These are phyloP conservation scores for Acanthiza pusilla DNA, from an alignment of 2,797 vertebrate genomes.

Conservation along the genomic window DNA sequence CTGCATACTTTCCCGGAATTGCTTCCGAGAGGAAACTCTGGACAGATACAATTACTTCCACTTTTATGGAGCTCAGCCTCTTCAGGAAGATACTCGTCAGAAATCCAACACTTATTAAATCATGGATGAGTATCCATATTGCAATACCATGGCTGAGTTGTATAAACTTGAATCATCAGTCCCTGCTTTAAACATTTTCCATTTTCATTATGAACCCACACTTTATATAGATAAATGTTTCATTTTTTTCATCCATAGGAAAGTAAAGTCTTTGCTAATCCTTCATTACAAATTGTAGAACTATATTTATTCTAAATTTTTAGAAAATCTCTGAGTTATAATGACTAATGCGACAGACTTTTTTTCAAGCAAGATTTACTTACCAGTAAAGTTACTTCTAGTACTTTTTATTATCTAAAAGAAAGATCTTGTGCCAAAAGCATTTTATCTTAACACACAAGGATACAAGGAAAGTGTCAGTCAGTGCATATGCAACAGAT, in stretches of 20 bases:
- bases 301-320: not conserved
- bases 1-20: slow-evolving; percentile 36
- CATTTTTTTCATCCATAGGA: not conserved
- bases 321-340: not conserved
- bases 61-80: slow-evolving; percentile 34
- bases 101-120: slow-evolving; percentile 48
- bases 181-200: slow-evolving; percentile 55
- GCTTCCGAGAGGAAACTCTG: slow-evolving; percentile 57
- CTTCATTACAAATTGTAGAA: not conserved
- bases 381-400: not conserved
- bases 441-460: not conserved
- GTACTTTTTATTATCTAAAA: not conserved
- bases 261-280: not conserved
- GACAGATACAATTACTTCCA: slow-evolving; percentile 45
- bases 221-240: slow-evolving; percentile 2
- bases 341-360: not conserved
- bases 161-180: slow-evolving; percentile 9
- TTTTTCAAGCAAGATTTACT: not conserved
- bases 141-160: slow-evolving; percentile 38
- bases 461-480: not conserved
- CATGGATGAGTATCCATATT: slow-evolving; percentile 19
- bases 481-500: not conserved
- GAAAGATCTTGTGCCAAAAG: not conserved
- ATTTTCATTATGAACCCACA: slow-evolving; percentile 54
- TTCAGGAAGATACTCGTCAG: slow-evolving; percentile 54